Base-by-base conservation (phyloP, 2,797 vertebrate species). In the Typhlichthys eigenmanni region DNA sequence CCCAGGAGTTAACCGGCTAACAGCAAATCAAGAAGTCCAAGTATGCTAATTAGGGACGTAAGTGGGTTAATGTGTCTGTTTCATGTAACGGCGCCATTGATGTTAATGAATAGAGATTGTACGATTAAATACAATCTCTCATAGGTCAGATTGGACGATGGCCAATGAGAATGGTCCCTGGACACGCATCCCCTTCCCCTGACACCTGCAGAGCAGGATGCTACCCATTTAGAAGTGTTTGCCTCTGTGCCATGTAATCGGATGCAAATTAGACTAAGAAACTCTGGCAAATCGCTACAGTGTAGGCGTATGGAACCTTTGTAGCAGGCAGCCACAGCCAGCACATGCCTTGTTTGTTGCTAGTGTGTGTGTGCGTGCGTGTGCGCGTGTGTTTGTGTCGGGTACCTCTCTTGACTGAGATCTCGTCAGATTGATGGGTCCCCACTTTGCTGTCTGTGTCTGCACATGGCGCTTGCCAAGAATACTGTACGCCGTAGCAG, bases 191-290 rank as follows among this genome's bases (percentile, higher is more conserved):
- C 70, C 73, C 57, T 68, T 68, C 50, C 60, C 9, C 62, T 32
- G 69, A 77, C 86, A 86, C 87, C 82, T 89, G 87, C 84, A 72
- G 75, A 80, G 85, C 79, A 84, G 82, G 79, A 83, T 79, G 71
- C 72, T 76, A 64, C 75, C 80, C 76, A 87, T 85, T 88, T 84
- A 78, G 75, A 71, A 72, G 78, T 80, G 80, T 83, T 75, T 83
- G 66, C 72, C 76, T 83, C 83, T 68, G 60, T 77, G 75, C 72
- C 75, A 78, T 81, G 84, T 79, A 85, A 88, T 87, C 82, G 79
- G 76, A 86, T 87, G 75, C 81, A 87, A 80, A 85, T 87, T 80
- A 79, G 74, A 75, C 69, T 61, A 70, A 69, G 78, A 76, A 66
- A 74, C 68, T 82, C 11, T 0, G 83, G 74, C 85, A 88, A 84